A percentile compares a stretch with the other conserved stretches of the same genome.
phyloP scores from a whole-genome alignment of 2,888 invertebrate species.

The Thymelicus lineola region DNA sequence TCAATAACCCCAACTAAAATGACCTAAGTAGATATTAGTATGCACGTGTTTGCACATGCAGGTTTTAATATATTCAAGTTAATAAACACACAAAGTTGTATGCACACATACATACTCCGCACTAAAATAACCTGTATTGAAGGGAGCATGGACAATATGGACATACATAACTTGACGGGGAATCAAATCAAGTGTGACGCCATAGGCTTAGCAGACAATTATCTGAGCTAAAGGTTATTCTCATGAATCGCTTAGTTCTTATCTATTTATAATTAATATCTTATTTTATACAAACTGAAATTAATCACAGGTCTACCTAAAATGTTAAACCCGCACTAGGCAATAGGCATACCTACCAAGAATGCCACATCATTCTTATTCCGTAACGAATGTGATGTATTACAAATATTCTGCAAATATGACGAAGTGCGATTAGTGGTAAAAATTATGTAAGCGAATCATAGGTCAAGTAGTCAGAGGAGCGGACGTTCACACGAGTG shows the following conservation, averaged over 20 bases:
- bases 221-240: no score
- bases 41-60: background rate
- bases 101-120: no score
- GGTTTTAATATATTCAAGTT: background rate
- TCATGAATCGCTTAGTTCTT: background rate
- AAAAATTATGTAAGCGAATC: conserved; percentile 19
- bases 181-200: no score
- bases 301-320: background rate
- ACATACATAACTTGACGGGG: no score
- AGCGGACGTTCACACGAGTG: conserved; percentile 19
- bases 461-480: conserved; percentile 25
- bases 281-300: no score
- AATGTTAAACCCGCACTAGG: background rate
- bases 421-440: conserved; percentile 16
- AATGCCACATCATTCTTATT: conserved; percentile 13
- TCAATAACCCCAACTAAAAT: background rate
- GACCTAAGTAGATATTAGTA: background rate
- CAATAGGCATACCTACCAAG: background rate
- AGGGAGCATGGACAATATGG: no score
- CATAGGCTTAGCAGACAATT: no score
- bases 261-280: background rate
- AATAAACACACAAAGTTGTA: no score
- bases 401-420: conserved; percentile 23
- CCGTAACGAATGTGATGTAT: conserved; percentile 12
- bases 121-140: no score